Base-by-base conservation (phyloP, 1,140 invertebrate species). In the Zaprionus camerounensis region DNA sequence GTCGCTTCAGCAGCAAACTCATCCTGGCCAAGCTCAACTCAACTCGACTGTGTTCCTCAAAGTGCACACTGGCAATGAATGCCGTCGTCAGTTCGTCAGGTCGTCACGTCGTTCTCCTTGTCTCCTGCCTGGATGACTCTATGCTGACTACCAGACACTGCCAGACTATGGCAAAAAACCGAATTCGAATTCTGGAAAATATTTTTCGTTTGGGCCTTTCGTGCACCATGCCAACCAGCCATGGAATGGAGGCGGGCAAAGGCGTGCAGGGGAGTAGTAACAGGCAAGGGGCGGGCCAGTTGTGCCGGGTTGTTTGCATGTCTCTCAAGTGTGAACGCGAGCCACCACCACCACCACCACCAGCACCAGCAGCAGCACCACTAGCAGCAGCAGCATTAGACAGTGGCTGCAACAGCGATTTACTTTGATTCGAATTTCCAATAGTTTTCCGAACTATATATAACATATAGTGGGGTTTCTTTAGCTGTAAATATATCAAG, bases 211-310 rank as follows among this genome's bases (percentile, higher is more conserved):
- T 82, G 81, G 69, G 62, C 71, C 77, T 79, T 88, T 78, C 80
- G 82, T 91, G 85, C 90, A 91, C 90, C 90, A 91, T 91, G 90
- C 90, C 88, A 91, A 91, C 82, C 71, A 11, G 63, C 13, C 53
- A 49, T 38, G 44, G 41, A 38, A 46, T 17, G 3, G n/a, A 9
- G 24, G 62, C 7, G 24, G 17, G 41, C 24, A 34, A n/a, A 53
- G 15, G 26, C 11, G 57, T 11, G 55, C 3, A 22, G 15, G 17
- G 26, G 6, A n/a, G n/a, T 20, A 20, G 4, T 2, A 20, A 15
- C 49, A 24, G 51, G 20, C 24, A 15, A 24, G 57, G 34, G 57
- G 7, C n/a, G 15, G 13, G 44, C 2, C n/a, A 22, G 5, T 64
- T 22, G 28, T 53, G 70, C 70, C 64, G 64, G 55, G 71, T 73